These are phyloP conservation scores for Hapalemur alaotrensis DNA, from an alignment of 2,797 vertebrate species.

Conservation along the genomic window DNA sequence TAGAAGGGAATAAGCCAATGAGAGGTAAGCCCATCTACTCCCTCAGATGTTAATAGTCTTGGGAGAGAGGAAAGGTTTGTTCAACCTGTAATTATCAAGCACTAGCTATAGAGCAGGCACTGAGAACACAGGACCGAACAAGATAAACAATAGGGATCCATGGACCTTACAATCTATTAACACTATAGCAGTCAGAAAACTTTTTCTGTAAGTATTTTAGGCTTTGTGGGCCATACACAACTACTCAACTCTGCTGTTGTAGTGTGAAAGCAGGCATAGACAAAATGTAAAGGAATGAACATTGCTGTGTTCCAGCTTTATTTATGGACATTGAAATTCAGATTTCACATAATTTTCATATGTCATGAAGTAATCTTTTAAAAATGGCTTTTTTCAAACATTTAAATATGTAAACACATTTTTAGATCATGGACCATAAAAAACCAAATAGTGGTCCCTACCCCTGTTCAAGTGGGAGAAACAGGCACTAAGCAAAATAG, in stretches of 20 bases:
- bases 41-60: neutral
- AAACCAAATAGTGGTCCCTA: neutral
- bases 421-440: neutral
- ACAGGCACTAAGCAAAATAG: neutral
- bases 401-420: neutral
- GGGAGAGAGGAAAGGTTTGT: neutral
- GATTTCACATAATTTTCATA: neutral
- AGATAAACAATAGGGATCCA: neutral
- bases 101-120: neutral
- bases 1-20: neutral
- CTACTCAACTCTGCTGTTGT: neutral
- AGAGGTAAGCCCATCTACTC: neutral
- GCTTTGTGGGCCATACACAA: neutral
- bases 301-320: neutral
- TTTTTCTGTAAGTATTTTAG: neutral
- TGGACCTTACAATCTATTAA: neutral
- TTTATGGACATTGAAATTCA: neutral
- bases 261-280: neutral
- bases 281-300: neutral
- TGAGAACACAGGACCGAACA: neutral
- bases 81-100: neutral
- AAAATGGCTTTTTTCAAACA: neutral
- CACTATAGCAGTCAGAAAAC: neutral
- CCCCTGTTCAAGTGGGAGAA: neutral
- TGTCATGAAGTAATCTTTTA: neutral